These are phyloP conservation scores for Thumatha senex DNA, from an alignment of 2,888 invertebrate species.

Conservation along the genomic window DNA sequence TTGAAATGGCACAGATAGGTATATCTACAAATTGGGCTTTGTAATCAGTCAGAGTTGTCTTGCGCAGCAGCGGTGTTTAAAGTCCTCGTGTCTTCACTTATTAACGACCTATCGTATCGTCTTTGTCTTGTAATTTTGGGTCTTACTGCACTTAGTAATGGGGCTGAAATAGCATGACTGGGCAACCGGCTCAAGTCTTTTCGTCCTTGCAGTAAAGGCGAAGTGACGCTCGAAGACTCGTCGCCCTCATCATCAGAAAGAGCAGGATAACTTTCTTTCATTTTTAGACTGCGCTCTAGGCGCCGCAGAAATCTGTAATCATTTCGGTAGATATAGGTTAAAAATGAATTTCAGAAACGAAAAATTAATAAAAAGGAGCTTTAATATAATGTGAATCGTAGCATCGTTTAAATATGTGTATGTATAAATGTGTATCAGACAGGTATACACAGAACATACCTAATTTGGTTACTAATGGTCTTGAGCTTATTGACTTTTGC, in stretches of 20 bases:
- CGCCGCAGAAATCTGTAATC: slow-evolving; percentile 86
- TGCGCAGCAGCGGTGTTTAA: slow-evolving; percentile 68
- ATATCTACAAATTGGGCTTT: slow-evolving; percentile 3
- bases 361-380: background rate
- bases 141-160: slow-evolving; percentile 71
- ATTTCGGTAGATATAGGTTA: background rate
- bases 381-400: background rate
- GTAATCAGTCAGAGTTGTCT: slow-evolving; percentile 71
- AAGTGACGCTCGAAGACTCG: slow-evolving; percentile 86
- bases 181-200: slow-evolving; percentile 64
- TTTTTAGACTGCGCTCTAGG: slow-evolving; percentile 87
- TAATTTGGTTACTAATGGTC: slow-evolving; percentile 90
- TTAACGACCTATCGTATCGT: slow-evolving; percentile 71
- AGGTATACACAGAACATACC: slow-evolving; percentile 65
- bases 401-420: background rate
- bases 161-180: slow-evolving; percentile 73
- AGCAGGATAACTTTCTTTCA: slow-evolving; percentile 84
- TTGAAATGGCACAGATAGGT: slow-evolving; percentile 11
- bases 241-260: slow-evolving; percentile 84
- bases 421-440: background rate
- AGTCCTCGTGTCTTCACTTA: slow-evolving; percentile 73
- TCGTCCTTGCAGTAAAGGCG: slow-evolving; percentile 81
- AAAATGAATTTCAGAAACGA: background rate
- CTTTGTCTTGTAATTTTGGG: slow-evolving; percentile 76
- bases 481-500: slow-evolving; percentile 87